Evolutionary conservation across 2,888 invertebrate species (phyloP).

Genomic region (Watsonalla cultraria): DNA sequence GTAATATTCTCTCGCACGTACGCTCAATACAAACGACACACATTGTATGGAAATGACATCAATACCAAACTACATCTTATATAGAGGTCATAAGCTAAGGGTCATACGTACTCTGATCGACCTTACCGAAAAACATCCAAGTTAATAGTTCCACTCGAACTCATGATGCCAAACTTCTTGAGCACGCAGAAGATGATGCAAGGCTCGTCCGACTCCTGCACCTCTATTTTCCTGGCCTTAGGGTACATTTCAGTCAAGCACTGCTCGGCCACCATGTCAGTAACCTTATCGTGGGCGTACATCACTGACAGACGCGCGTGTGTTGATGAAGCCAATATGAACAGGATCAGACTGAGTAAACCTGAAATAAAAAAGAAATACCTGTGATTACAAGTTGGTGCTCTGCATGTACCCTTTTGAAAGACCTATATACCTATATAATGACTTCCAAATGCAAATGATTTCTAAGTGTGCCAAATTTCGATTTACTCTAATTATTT

Average conservation of each 20-base stretch:
- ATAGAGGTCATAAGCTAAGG: too few relatives aligned
- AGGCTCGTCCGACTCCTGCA: slow-evolving; percentile 63
- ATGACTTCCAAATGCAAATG: too few relatives aligned
- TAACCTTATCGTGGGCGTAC: slow-evolving; percentile 64
- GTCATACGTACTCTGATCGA: not conserved
- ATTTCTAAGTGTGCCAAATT: too few relatives aligned
- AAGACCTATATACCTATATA: too few relatives aligned
- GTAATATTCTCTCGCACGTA: too few relatives aligned
- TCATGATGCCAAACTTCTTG: slow-evolving; percentile 67
- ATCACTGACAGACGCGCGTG: slow-evolving; percentile 59
- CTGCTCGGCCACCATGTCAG: slow-evolving; percentile 54
- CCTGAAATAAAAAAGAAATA: slow-evolving; percentile 15
- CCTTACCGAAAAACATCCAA: slow-evolving; percentile 58
- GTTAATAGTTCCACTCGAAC: slow-evolving; percentile 49
- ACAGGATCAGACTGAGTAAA: slow-evolving; percentile 19
- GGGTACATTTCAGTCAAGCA: slow-evolving; percentile 67
- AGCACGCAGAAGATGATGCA: slow-evolving; percentile 69
- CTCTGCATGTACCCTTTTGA: not conserved
- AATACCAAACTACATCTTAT: too few relatives aligned
- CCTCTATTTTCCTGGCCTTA: slow-evolving; percentile 41
- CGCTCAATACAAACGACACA: too few relatives aligned
- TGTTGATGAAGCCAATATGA: slow-evolving; percentile 22
- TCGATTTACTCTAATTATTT: too few relatives aligned
- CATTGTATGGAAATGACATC: too few relatives aligned
- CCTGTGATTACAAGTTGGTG: not conserved